Conservation (phyloP, 2,797 vertebrate species). For the Ambastaia sidthimunki region DNA sequence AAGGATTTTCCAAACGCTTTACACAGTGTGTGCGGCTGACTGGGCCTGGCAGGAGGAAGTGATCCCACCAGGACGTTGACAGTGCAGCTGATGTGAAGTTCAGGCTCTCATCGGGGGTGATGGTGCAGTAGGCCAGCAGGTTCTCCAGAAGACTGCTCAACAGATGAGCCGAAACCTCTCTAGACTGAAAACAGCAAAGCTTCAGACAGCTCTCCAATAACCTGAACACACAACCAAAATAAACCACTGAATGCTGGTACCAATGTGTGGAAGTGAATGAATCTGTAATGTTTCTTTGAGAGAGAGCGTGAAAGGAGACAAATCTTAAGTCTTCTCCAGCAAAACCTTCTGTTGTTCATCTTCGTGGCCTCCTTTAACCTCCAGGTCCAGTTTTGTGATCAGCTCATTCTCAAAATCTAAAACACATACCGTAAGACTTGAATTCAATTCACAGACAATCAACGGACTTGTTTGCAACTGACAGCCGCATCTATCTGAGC, state of each 20-base stretch:
- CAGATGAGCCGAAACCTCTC: slow-evolving; percentile 88
- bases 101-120: slow-evolving; percentile 93
- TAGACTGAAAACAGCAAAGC: slow-evolving; percentile 86
- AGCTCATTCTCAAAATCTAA: slow-evolving; percentile 95
- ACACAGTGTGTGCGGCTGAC: background rate
- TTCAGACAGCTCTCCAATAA: slow-evolving; percentile 90
- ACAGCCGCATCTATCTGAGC: background rate
- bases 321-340: slow-evolving; percentile 92
- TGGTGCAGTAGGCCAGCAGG: slow-evolving; percentile 93
- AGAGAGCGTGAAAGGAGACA: background rate
- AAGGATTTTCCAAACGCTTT: background rate
- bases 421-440: slow-evolving; percentile 11
- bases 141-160: slow-evolving; percentile 94
- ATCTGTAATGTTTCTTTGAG: too few species aligned
- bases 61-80: slow-evolving; percentile 92
- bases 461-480: background rate
- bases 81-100: slow-evolving; percentile 97
- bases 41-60: background rate
- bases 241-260: background rate
- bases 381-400: slow-evolving; percentile 94
- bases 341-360: slow-evolving; percentile 94
- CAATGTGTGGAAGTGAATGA: too few species aligned
- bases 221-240: slow-evolving; percentile 63
- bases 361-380: slow-evolving; percentile 92
- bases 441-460: slow-evolving; percentile 4